Evolutionary conservation across 1,140 invertebrate species (phyloP).

Genomic region (Thaumetopoea pityocampa): DNA sequence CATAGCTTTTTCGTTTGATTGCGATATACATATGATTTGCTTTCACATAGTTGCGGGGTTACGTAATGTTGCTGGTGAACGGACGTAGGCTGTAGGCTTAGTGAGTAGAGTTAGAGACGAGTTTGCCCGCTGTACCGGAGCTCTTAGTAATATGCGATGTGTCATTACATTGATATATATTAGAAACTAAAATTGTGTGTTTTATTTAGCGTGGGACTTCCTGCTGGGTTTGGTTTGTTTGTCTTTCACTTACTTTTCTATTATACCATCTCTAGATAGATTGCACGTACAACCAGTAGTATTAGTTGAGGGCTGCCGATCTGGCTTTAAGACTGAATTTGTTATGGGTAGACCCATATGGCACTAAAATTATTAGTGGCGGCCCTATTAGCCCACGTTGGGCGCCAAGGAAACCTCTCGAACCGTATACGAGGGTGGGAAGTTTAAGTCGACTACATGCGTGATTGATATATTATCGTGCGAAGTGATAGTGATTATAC

Average conservation of each 20-base stretch:
- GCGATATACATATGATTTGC: too few relatives aligned
- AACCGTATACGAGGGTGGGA: conserved; percentile 13
- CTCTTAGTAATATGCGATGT: conserved; percentile 61
- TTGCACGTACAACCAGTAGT: conserved; percentile 43
- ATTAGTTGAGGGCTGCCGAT: conserved; percentile 16
- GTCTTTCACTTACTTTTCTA: conserved; percentile 30
- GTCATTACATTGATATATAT: conserved; percentile 71
- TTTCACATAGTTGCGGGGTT: too few relatives aligned
- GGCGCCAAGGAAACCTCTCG: conserved; percentile 19
- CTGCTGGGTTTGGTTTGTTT: conserved; percentile 49
- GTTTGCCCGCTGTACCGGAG: conserved; percentile 58
- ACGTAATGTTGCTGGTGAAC: too few relatives aligned
- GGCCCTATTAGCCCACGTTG: conserved; percentile 22
- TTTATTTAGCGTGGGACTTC: conserved; percentile 61
- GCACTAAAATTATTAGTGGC: too few relatives aligned
- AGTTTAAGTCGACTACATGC: too few relatives aligned
- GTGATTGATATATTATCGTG: too few relatives aligned
- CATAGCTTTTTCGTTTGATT: too few relatives aligned
- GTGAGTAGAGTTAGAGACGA: conserved; percentile 54
- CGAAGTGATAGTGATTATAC: too few relatives aligned
- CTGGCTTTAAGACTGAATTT: conserved; percentile 19
- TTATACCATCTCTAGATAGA: conserved; percentile 39
- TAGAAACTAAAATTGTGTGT: conserved; percentile 66
- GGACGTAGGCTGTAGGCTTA: conserved; percentile 39
- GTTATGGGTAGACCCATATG: conserved; percentile 9